A percentile compares a stretch with the other conserved stretches of the same genome.
These are phyloP conservation scores for Bombus consobrinus DNA, from an alignment of 1,140 invertebrate species.

Conservation along the genomic window DNA sequence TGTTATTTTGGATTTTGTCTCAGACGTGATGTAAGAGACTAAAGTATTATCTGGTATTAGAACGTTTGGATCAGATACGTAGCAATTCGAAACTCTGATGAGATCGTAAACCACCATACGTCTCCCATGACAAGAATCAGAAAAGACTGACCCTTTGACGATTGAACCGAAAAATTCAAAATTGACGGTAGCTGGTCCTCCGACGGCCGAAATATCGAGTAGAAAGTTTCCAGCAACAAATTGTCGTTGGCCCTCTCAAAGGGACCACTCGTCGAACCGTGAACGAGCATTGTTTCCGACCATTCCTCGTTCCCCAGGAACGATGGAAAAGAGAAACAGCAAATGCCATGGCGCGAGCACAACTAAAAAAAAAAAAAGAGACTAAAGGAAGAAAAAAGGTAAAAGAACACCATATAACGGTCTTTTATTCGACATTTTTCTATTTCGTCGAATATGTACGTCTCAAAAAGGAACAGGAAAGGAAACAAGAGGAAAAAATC, in stretches of 20 bases:
- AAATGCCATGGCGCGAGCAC: not conserved
- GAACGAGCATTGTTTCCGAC: constrained; percentile 27
- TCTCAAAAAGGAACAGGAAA: too few species aligned
- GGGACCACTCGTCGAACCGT: constrained; percentile 1
- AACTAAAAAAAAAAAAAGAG: not conserved
- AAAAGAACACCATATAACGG: not conserved
- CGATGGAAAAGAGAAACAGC: not conserved
- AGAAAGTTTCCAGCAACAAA: not conserved
- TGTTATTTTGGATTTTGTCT: too few species aligned
- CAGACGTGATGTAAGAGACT: not conserved
- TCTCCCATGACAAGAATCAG: not conserved
- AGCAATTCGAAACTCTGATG: not conserved
- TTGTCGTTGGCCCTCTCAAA: not conserved
- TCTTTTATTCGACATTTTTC: not conserved
- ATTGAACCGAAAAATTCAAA: not conserved
- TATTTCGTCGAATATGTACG: not conserved
- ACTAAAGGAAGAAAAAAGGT: not conserved
- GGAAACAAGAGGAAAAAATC: not conserved
- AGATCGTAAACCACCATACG: not conserved
- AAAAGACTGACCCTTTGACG: not conserved
- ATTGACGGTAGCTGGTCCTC: not conserved
- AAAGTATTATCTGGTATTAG: too few species aligned
- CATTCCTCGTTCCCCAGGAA: not conserved
- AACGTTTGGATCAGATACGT: too few species aligned
- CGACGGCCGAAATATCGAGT: not conserved